Evolutionary conservation across 1,140 invertebrate genomes (phyloP).

Genomic region (Gonioctena quinquepunctata): DNA sequence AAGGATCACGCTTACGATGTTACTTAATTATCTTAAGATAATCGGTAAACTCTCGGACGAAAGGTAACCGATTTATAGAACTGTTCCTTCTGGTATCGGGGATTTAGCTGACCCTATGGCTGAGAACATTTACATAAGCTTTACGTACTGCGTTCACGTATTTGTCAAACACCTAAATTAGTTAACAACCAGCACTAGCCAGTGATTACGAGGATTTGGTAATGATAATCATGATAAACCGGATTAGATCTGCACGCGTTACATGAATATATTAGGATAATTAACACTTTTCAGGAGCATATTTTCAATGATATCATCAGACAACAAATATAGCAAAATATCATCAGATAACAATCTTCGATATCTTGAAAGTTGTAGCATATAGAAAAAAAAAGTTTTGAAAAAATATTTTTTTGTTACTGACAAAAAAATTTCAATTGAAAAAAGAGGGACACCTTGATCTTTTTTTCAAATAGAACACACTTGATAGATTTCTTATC

Average conservation of each 20-base stretch:
- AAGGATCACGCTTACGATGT: conserved; percentile 23
- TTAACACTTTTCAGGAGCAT: too few species aligned
- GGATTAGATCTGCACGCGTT: background rate
- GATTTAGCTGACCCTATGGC: background rate
- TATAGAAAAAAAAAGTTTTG: too few species aligned
- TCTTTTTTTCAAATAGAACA: too few species aligned
- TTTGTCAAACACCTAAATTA: background rate
- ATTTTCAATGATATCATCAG: too few species aligned
- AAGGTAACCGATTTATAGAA: background rate
- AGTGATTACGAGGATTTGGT: background rate
- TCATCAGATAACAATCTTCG: too few species aligned
- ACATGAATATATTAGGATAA: background rate
- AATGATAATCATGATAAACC: background rate
- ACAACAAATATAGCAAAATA: too few species aligned
- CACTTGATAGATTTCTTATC: too few species aligned
- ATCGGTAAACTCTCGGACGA: conserved; percentile 29
- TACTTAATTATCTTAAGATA: conserved; percentile 42
- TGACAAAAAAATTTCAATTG: too few species aligned
- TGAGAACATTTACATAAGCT: background rate
- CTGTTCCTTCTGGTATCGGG: background rate
- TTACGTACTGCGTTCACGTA: background rate
- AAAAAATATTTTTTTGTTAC: too few species aligned
- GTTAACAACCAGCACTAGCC: background rate
- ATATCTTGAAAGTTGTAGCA: too few species aligned
- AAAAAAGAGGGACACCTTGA: too few species aligned